A percentile compares a stretch with the other conserved stretches of the same genome.
These are phyloP conservation scores for Lingula anatina DNA, from an alignment of 2,888 invertebrate genomes.

Conservation along the genomic window DNA sequence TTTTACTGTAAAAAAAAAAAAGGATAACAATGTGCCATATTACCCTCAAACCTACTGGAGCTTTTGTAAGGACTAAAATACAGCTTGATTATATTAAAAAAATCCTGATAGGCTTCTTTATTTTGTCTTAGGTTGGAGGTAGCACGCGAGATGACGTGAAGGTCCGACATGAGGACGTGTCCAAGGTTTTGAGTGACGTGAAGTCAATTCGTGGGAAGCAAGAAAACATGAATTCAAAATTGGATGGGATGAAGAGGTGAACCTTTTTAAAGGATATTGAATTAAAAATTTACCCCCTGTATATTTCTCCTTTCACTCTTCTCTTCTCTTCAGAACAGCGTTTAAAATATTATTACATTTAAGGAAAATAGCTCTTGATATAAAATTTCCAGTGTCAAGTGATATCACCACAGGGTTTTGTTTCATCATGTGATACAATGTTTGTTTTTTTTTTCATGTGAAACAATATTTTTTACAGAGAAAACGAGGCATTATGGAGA, in stretches of 20 bases:
- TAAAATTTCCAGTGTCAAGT: no score
- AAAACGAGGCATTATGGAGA: slow-evolving; percentile 91
- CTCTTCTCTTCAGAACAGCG: no score
- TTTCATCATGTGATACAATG: not conserved
- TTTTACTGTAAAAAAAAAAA: no score
- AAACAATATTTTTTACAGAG: slow-evolving; percentile 55
- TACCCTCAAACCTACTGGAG: no score
- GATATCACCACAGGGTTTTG: no score
- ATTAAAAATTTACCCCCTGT: no score
- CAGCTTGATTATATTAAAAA: no score
- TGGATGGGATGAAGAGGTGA: slow-evolving; percentile 78
- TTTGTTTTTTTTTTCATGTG: not conserved
- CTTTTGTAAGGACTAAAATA: not conserved
- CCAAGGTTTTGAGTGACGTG: slow-evolving; percentile 72
- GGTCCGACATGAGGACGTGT: slow-evolving; percentile 52
- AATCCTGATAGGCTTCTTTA: not conserved
- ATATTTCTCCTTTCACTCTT: no score
- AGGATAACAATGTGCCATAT: no score
- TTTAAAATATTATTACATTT: no score
- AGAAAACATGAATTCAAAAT: slow-evolving; percentile 68
- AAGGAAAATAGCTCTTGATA: no score
- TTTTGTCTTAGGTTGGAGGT: slow-evolving; percentile 31
- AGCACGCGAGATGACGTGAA: slow-evolving; percentile 58
- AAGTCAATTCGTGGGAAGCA: slow-evolving; percentile 82
- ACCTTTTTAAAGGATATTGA: no score